Percentiles rank a stretch among this genome's conserved stretches.
Conservation (phyloP, 1,140 invertebrate genomes). For the Diabrotica undecimpunctata region DNA sequence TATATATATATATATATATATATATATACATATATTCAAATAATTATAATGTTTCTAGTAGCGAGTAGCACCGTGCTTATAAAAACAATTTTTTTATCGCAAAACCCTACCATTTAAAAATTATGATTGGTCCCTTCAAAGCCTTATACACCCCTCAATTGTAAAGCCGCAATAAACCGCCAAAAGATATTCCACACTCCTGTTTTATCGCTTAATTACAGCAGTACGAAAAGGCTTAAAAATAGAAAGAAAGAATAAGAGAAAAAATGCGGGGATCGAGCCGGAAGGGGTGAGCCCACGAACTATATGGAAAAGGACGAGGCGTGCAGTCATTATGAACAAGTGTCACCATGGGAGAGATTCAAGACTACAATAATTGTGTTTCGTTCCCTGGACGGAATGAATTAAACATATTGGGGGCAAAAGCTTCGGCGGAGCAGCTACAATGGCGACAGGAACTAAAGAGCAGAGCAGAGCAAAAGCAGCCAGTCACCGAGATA, state of each 20-base stretch:
- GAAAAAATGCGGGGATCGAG: not conserved
- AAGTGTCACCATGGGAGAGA: slow-evolving; percentile 45
- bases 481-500: slow-evolving; percentile 6
- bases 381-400: slow-evolving; percentile 30
- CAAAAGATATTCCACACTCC: too few relatives aligned
- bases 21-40: too few relatives aligned
- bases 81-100: too few relatives aligned
- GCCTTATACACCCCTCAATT: too few relatives aligned
- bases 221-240: not conserved
- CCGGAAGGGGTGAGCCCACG: not conserved
- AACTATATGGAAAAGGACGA: slow-evolving; percentile 25
- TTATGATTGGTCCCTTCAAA: too few relatives aligned
- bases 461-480: not conserved
- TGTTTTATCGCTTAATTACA: slow-evolving; percentile 2
- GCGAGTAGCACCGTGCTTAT: too few relatives aligned
- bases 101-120: too few relatives aligned
- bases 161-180: too few relatives aligned
- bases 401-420: slow-evolving; percentile 44
- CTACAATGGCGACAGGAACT: not conserved
- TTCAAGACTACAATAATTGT: slow-evolving; percentile 46
- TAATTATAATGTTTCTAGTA: too few relatives aligned
- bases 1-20: too few relatives aligned
- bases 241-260: not conserved
- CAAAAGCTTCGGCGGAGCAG: slow-evolving; percentile 1
- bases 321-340: slow-evolving; percentile 38